These are phyloP conservation scores for Alethe castanea DNA, from an alignment of 2,113 vertebrate species.

Conservation along the genomic window DNA sequence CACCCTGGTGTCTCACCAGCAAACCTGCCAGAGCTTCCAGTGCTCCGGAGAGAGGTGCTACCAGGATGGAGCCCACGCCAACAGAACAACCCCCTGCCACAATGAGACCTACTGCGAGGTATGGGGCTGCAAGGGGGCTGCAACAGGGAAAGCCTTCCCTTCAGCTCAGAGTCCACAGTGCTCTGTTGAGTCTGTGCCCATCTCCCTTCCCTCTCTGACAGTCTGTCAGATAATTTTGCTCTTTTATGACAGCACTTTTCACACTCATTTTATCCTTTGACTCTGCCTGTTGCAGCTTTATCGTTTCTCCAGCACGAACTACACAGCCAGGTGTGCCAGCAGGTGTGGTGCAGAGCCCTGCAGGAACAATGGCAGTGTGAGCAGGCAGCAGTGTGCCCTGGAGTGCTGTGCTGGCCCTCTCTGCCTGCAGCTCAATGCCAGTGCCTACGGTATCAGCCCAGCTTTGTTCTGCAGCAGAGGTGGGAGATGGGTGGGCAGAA, in stretches of 20 bases:
- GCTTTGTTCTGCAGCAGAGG: not conserved
- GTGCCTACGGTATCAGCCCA: not conserved
- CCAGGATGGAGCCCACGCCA: not conserved
- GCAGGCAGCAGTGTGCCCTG: conserved; percentile 51
- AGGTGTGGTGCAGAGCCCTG: conserved; percentile 50
- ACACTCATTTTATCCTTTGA: not conserved
- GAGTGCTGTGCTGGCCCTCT: conserved; percentile 63
- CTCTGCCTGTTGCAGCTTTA: conserved; percentile 62
- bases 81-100: not conserved
- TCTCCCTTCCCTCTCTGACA: not conserved
- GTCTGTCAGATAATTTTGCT: not conserved
- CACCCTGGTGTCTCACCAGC: not conserved
- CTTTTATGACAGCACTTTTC: fast-evolving
- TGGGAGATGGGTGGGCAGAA: fast-evolving
- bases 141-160: not conserved
- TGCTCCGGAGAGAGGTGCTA: conserved; percentile 17
- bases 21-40: conserved; percentile 38
- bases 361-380: not conserved
- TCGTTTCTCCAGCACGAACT: conserved; percentile 38
- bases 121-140: fast-evolving
- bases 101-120: not conserved
- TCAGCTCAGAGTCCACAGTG: fast-evolving
- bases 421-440: conserved; percentile 67
- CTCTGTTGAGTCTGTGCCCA: fast-evolving
- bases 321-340: conserved; percentile 46